These are phyloP conservation scores for Muntiacus reevesi DNA, from an alignment of 2,113 vertebrate genomes.

Conservation along the genomic window DNA sequence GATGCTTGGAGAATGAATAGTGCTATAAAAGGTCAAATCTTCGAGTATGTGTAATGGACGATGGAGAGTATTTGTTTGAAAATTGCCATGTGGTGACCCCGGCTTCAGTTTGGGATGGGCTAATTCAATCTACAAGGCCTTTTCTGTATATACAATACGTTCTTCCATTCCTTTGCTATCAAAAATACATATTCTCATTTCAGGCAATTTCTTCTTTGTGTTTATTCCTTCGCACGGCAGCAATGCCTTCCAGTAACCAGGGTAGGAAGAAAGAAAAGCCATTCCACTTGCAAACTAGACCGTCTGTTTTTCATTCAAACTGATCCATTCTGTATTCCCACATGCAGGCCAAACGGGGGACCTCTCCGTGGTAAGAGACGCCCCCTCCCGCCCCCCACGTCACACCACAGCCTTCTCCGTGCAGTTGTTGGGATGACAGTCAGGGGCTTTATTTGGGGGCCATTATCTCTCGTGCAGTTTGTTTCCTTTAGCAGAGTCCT, in stretches of 20 bases:
- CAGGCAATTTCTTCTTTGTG: constrained; percentile 54
- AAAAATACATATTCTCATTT: constrained; percentile 66
- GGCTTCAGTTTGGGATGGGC: constrained; percentile 29
- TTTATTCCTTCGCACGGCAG: constrained; percentile 59
- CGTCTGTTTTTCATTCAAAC: constrained; percentile 59
- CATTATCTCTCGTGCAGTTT: background rate
- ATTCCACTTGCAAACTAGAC: constrained; percentile 35
- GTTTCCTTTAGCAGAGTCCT: background rate
- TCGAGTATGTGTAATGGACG: background rate
- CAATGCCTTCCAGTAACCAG: constrained; percentile 36
- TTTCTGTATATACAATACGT: background rate
- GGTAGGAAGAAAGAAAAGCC: constrained; percentile 15
- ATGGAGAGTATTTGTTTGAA: constrained; percentile 49
- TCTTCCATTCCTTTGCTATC: constrained; percentile 48
- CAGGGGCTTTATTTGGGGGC: background rate
- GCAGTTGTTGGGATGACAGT: background rate
- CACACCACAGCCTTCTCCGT: background rate
- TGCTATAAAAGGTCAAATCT: constrained; percentile 53
- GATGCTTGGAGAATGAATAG: constrained; percentile 46
- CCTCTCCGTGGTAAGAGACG: background rate
- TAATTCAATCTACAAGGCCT: constrained; percentile 49
- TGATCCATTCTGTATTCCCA: background rate
- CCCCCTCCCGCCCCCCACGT: background rate
- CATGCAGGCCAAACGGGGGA: background rate
- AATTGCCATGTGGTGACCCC: constrained; percentile 25